Evolutionary conservation across 2,797 vertebrate genomes (phyloP).

Genomic region (Antennarius maculatus): DNA sequence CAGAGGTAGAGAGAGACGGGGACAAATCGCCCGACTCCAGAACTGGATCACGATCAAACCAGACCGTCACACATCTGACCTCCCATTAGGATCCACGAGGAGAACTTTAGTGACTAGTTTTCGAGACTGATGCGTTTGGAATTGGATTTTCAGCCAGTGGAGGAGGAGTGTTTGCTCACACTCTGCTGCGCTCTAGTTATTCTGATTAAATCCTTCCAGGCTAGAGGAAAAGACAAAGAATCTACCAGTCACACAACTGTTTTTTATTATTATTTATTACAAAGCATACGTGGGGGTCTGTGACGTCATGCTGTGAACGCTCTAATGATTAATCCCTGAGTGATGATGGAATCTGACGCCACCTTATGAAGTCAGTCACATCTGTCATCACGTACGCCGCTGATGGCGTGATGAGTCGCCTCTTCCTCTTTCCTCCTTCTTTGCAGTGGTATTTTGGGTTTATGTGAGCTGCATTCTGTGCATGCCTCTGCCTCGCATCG

Average conservation of each 20-base stretch:
- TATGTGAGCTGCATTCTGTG: background rate
- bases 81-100: conserved; percentile 21
- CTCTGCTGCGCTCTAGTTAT: conserved; percentile 46
- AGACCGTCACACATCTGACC: conserved; percentile 28
- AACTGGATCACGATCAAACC: conserved; percentile 31
- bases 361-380: conserved; percentile 32
- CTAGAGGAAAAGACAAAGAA: conserved; percentile 48
- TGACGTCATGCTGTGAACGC: conserved; percentile 17
- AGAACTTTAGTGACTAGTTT: conserved; percentile 32
- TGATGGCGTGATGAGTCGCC: conserved; percentile 37
- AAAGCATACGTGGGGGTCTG: conserved; percentile 38
- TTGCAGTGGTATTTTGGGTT: conserved; percentile 4
- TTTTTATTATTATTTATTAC: conserved; percentile 32
- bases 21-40: conserved; percentile 19
- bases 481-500: background rate
- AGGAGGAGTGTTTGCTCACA: conserved; percentile 31
- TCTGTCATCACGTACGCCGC: conserved; percentile 47
- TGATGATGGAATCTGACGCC: conserved; percentile 24
- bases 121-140: conserved; percentile 42
- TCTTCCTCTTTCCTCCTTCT: conserved; percentile 17
- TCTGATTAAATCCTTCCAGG: conserved; percentile 57
- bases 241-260: conserved; percentile 12
- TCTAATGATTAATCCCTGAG: conserved; percentile 28
- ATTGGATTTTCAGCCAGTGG: conserved; percentile 37
- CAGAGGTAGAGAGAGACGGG: conserved; percentile 5